A percentile compares a stretch with the other conserved stretches of the same genome.
phyloP scores from a whole-genome alignment of 2,113 vertebrate genomes.

The Sylvietta virens region DNA sequence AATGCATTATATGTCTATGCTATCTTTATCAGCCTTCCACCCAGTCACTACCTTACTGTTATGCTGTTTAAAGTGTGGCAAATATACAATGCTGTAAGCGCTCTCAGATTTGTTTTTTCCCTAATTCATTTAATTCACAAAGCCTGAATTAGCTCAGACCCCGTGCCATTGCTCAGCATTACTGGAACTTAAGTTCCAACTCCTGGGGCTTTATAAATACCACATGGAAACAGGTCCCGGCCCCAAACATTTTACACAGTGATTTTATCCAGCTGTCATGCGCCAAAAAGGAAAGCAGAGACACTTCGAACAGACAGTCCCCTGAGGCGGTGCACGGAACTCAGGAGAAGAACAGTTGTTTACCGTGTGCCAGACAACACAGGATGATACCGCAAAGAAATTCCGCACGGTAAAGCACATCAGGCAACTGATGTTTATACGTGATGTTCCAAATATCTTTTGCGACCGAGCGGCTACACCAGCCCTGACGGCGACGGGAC shows the following conservation, averaged over 20 bases:
- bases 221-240: background rate
- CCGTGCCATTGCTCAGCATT: background rate
- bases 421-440: background rate
- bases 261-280: background rate
- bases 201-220: background rate
- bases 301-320: background rate
- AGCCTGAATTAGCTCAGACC: background rate
- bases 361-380: background rate
- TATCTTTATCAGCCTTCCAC: background rate
- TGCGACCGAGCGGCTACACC: background rate
- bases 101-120: background rate
- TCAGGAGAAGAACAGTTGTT: background rate
- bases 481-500: accelerated
- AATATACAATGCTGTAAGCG: background rate
- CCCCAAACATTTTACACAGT: background rate
- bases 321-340: background rate
- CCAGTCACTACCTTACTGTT: background rate
- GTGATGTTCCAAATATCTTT: background rate
- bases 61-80: background rate
- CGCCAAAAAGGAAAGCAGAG: background rate
- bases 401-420: background rate
- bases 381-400: background rate
- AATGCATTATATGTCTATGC: background rate
- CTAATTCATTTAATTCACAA: background rate
- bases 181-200: background rate